Base-by-base conservation (phyloP, 2,113 vertebrate genomes). In the Dipodomys spectabilis region DNA sequence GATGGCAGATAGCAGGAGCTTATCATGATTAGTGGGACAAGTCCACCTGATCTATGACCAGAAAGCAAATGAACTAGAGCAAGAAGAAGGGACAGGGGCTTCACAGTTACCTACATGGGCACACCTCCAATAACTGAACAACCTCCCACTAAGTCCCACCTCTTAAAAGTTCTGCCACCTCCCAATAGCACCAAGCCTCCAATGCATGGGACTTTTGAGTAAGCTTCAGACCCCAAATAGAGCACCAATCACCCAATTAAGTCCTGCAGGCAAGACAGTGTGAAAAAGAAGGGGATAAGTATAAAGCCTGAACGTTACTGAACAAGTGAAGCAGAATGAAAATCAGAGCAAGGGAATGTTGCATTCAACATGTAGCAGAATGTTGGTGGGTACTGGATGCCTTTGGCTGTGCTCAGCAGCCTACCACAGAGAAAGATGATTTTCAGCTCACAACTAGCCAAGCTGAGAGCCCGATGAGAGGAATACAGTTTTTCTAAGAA, bases 1-100 rank as follows among this genome's bases (percentile, higher is more conserved):
- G 27, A 44, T 69, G 45, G 19, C 0, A 0, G 45, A 32, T 69
- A 32, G 20, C 0, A 0, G 45, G 16, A 32, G 11, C 28, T 44
- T 15, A 30, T 5, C 9, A 32, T 28, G 7, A 8, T 10, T 25
- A 35, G n/a, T 32, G 68, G 57, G 15, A 4, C 25, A 22, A 16
- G 4, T 20, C 27, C 16, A 9, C 68, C 23, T 10, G 49, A 64
- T 5, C 27, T 3, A 20, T 28, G 19, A 12, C 25, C 28, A 80
- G 44, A 35, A 64, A 72, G 28, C 74, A 86, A 35, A 35, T 49
- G 35, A 49, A 13, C 45, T n/a, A 53, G 39, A 77, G 35, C 0
- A 30, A 73, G 16, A 39, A 12, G 39, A 80, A 80, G 39, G 19
- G 25, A 6, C 18, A 65, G 67, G 25, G 10, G 13, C 35, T 19